Evolutionary conservation across 2,797 vertebrate species (phyloP).

Genomic region (Fundulus diaphanus): DNA sequence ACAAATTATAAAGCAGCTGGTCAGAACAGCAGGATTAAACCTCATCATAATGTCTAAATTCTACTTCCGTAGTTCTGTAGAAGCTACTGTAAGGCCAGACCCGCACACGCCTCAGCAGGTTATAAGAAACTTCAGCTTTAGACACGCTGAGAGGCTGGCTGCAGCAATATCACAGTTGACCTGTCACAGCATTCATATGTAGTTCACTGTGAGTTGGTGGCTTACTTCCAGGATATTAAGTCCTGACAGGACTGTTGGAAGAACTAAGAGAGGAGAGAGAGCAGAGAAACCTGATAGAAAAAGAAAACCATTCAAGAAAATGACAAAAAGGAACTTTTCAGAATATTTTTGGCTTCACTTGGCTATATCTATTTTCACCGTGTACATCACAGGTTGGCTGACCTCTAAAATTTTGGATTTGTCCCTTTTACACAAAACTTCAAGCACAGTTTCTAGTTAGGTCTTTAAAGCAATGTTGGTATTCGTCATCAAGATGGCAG

Average conservation of each 20-base stretch:
- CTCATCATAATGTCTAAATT: constrained; percentile 5
- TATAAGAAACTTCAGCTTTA: constrained; percentile 12
- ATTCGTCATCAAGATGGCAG: too few species aligned
- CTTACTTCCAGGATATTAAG: not conserved
- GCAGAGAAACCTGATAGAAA: too few species aligned
- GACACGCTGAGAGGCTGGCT: constrained; percentile 7
- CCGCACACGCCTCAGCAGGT: not conserved
- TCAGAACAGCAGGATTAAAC: constrained; percentile 14
- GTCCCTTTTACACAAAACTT: too few species aligned
- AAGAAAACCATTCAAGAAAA: too few species aligned
- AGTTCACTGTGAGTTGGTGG: not conserved
- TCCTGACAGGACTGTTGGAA: not conserved
- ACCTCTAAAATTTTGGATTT: too few species aligned
- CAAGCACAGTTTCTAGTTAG: too few species aligned
- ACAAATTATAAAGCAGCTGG: not conserved
- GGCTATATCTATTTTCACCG: too few species aligned
- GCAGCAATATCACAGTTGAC: constrained; percentile 22
- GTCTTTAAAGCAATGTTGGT: too few species aligned
- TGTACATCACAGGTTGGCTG: too few species aligned
- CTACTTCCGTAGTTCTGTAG: constrained; percentile 3
- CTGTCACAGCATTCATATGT: constrained; percentile 2
- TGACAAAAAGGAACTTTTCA: too few species aligned
- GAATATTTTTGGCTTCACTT: too few species aligned
- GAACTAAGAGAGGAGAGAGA: constrained; percentile 1
- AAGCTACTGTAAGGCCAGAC: not conserved